Base-by-base conservation (phyloP, 2,797 vertebrate genomes). In the Enteromius unitaeniatus region DNA sequence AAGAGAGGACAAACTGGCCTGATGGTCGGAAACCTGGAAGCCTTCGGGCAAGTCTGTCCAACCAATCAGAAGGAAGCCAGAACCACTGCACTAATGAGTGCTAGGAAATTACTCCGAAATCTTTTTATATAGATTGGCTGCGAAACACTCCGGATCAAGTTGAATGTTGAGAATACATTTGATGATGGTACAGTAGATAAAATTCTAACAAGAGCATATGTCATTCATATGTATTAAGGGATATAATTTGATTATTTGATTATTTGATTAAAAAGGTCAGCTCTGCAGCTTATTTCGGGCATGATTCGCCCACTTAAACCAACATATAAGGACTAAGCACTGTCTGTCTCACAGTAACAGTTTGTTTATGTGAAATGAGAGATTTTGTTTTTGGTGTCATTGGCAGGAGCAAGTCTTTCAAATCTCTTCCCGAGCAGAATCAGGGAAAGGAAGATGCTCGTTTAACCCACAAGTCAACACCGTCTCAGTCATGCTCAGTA, bases 401-500 rank as follows among this genome's bases (percentile, higher is more conserved):
- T 91, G 90, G 82, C 94, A 99, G 98, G 98, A 99, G 67, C 97
- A 96, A 91, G 90, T 96, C 82, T 99, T 99, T 91, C 91, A 96
- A 88, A 96, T 99, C 0, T 97, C 99, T 92, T 97, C 97, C 6
- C 96, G 94, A 89, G 95, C 93, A 26, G 98, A 99, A 92, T 97
- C 97, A 19, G 98, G 98, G 67, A 99, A 99, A 90, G 98, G 98
- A 69, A 95, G 98, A 82, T 99, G 98, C 86, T 99, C 98, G 87
- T 99, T 99, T 94, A 99, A 98, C 83, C 98, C 98, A 13, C 95
- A 92, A 78, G 97, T 99, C 89, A 98, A 99, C 83, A 99, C 98
- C 0, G 97, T 97, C 68, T 99, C 98, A 60, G 95, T 99, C 89
- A 99, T 99, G 98, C 97, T 99, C 91, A 99, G 98, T 99, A 95